Evolutionary conservation across 2,113 vertebrate genomes (phyloP).

Genomic region (Myotis brandtii): DNA sequence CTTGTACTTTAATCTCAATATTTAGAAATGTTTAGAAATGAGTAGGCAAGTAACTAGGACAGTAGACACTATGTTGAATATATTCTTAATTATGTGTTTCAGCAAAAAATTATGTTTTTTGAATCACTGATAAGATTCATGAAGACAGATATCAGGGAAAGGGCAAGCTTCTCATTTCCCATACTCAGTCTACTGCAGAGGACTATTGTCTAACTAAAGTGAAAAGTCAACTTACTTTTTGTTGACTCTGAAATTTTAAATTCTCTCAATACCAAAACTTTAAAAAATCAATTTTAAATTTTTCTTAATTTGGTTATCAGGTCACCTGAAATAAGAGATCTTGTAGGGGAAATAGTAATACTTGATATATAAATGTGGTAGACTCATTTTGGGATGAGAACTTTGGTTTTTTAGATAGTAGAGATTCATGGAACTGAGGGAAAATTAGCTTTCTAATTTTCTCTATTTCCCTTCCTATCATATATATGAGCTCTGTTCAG

Average conservation of each 20-base stretch:
- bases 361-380: neutral
- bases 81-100: neutral
- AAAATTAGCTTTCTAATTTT: neutral
- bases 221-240: neutral
- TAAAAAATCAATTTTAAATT: neutral
- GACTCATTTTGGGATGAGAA: neutral
- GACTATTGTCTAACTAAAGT: neutral
- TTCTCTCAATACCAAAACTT: neutral
- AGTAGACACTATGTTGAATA: neutral
- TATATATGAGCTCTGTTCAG: neutral
- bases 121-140: neutral
- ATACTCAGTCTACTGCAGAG: neutral
- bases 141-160: neutral
- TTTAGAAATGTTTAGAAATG: conserved; percentile 31
- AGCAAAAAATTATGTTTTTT: neutral
- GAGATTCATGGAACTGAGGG: neutral
- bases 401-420: neutral
- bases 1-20: conserved; percentile 30
- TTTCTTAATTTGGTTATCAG: neutral
- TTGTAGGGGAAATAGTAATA: neutral
- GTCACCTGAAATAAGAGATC: neutral
- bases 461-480: neutral
- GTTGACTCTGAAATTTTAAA: conserved; percentile 17
- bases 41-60: neutral
- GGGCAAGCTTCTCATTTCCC: neutral